Percentiles rank a stretch among this genome's conserved stretches.
Conservation (phyloP, 2,888 invertebrate species). For the Apodemia zela region DNA sequence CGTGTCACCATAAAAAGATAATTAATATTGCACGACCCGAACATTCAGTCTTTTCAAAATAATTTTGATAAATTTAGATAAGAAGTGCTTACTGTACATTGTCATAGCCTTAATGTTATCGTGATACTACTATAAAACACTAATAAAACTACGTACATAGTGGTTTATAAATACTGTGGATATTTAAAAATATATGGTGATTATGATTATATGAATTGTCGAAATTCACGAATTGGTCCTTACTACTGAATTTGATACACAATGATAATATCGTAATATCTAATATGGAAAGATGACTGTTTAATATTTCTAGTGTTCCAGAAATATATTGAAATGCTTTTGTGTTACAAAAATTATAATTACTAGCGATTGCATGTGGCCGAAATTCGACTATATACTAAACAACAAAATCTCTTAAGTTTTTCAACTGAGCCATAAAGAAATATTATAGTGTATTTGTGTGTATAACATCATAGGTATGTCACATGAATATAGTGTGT, state of each 20-base stretch:
- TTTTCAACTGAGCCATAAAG: no score
- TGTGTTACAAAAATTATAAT: no score
- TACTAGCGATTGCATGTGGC: no score
- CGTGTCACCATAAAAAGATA: neutral
- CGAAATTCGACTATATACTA: no score
- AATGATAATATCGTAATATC: neutral
- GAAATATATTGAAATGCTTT: no score
- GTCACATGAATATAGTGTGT: no score
- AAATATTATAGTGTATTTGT: no score
- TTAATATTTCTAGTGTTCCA: neutral
- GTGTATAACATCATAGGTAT: no score
- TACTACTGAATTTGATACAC: conserved; percentile 42
- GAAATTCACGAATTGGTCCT: conserved; percentile 64
- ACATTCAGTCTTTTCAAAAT: conserved; percentile 60
- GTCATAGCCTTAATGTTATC: neutral
- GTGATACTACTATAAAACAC: conserved; percentile 24
- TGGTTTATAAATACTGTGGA: conserved; percentile 26
- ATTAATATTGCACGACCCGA: conserved; percentile 72
- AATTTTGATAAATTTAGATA: conserved; percentile 13
- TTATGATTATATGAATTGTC: conserved; percentile 55
- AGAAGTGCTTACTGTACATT: conserved; percentile 4
- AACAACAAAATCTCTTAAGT: no score
- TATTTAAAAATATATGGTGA: conserved; percentile 31
- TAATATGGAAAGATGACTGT: neutral
- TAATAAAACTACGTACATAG: conserved; percentile 20